These are phyloP conservation scores for Myanophis thanlyinensis DNA, from an alignment of 2,113 vertebrate species.

Conservation along the genomic window DNA sequence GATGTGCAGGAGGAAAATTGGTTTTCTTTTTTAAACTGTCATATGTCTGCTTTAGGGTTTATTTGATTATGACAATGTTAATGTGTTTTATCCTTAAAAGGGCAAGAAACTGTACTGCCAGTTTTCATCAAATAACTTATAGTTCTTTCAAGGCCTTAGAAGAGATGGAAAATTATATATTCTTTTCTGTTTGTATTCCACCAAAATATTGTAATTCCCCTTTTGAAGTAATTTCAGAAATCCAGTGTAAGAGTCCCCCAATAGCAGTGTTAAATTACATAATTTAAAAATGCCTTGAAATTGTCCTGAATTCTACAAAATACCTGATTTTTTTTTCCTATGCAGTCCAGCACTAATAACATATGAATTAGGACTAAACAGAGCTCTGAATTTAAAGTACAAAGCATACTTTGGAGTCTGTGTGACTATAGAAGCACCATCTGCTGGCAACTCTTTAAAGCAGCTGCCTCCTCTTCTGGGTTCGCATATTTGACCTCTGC, in stretches of 20 bases:
- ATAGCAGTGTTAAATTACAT: slow-evolving; percentile 28
- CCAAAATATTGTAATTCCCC: neutral
- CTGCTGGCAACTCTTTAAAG: neutral
- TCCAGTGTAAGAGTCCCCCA: neutral
- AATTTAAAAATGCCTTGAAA: neutral
- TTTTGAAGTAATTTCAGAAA: neutral
- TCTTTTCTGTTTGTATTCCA: neutral
- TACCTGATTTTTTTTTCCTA: neutral
- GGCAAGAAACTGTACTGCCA: neutral
- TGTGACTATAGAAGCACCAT: neutral
- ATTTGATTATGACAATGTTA: neutral
- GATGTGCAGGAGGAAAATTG: neutral
- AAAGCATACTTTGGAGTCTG: neutral
- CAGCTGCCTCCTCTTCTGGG: neutral
- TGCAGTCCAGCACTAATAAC: slow-evolving; percentile 23
- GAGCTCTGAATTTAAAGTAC: neutral
- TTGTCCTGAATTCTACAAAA: slow-evolving; percentile 17
- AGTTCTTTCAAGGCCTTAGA: neutral
- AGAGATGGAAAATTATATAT: neutral
- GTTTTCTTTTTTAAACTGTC: neutral
- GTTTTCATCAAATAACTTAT: neutral
- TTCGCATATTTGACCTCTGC: neutral
- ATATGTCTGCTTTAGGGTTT: neutral
- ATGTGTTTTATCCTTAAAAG: neutral
- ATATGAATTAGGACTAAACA: neutral